Evolutionary conservation across 2,797 vertebrate genomes (phyloP).

Genomic region (Sebastes hubbsi): DNA sequence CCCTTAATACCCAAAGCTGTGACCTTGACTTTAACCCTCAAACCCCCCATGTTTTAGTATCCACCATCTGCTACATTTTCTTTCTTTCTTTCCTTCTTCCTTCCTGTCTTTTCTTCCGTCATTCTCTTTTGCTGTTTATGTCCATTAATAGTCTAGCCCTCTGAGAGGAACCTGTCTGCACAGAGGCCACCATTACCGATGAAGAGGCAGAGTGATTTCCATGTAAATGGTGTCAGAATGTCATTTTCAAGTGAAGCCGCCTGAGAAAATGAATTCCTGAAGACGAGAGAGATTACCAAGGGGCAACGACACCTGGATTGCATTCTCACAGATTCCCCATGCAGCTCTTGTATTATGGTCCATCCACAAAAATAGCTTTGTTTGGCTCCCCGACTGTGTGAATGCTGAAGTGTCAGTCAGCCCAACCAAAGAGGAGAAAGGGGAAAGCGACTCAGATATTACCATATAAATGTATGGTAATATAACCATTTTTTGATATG

Average conservation of each 20-base stretch:
- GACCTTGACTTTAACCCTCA: constrained; percentile 62
- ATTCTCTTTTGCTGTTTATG: constrained; percentile 27
- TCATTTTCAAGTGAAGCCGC: constrained; percentile 75
- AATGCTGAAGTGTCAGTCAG: constrained; percentile 71
- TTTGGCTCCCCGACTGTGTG: constrained; percentile 56
- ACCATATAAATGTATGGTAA: constrained; percentile 74
- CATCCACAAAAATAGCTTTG: constrained; percentile 81
- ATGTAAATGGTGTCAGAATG: constrained; percentile 85
- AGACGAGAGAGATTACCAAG: constrained; percentile 77
- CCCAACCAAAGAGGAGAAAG: constrained; percentile 36
- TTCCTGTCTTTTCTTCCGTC: neutral
- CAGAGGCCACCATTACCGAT: constrained; percentile 65
- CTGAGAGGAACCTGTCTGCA: constrained; percentile 67
- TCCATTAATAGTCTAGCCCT: constrained; percentile 66
- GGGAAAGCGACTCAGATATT: constrained; percentile 54
- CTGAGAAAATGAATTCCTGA: constrained; percentile 81
- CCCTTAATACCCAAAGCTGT: constrained; percentile 54
- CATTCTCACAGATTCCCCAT: constrained; percentile 74
- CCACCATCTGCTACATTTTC: neutral
- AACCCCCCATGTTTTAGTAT: constrained; percentile 23
- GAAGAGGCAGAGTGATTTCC: constrained; percentile 82
- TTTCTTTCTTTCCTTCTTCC: neutral
- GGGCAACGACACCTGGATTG: constrained; percentile 74
- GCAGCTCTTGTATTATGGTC: constrained; percentile 75
- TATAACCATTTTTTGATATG: constrained; percentile 62